Base-by-base conservation (phyloP, 2,797 vertebrate species). In the Xerus rutilus region DNA sequence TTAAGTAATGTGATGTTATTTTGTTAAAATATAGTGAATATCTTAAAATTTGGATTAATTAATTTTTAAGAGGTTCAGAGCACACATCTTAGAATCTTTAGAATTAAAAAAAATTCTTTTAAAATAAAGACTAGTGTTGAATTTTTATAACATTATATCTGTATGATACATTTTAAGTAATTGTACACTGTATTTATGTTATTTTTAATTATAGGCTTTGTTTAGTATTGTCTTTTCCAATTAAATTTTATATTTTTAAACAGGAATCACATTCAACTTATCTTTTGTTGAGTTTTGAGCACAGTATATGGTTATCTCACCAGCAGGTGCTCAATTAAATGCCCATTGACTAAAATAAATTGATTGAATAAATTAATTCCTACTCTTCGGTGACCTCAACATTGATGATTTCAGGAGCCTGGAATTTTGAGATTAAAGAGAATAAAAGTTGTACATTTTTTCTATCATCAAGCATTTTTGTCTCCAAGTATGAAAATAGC, bases 71-170 rank as follows among this genome's bases (percentile, higher is more conserved):
- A 76, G 77, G 11, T 57, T 89, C 18, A 79, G 13, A 87, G 65
- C 12, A 89, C 15, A 93, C 67, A 93, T 72, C 47, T 79, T 85
- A 86, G 28, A 65, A 79, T 84, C n/a, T 9, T 69, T 47, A 64
- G 28, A 72, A 67, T 62, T 90, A 59, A 49, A 87, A 89, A n/a
- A 67, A 21, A 1, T 8, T 20, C 1, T 70, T 88, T 88, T 73
- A 74, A 85, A 91, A 87, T 78, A 87, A 90, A 95, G 49, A 35
- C 39, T 73, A 18, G 43, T 76, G 39, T 89, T 79, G 28, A 86
- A 70, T 35, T 81, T 72, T 15, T 23, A 21, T 47, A 91, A 43
- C 7, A 78, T 57, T 73, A n/a, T 45, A 45, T 73, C 13, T 82
- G 7, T 72, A n/a, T 9, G 32, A 69, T 5, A 52, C 2, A 39